phyloP scores from a whole-genome alignment of 2,888 invertebrate genomes.

The Kryphioiulus occultus region DNA sequence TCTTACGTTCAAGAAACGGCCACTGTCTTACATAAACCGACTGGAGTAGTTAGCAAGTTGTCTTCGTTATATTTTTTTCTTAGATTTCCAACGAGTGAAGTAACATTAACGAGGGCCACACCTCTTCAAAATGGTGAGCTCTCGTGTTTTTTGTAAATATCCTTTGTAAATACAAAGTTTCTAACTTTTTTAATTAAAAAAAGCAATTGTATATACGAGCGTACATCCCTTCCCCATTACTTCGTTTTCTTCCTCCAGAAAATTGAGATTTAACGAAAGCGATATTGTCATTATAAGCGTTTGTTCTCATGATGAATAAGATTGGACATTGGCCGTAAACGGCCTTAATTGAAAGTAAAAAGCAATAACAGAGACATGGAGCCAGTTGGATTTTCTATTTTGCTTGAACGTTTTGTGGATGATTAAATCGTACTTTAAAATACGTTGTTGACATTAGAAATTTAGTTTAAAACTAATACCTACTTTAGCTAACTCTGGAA shows the following conservation, averaged over 20 bases:
- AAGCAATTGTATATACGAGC: slow-evolving; percentile 25
- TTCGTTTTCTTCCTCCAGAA: not conserved
- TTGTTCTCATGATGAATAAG: not conserved
- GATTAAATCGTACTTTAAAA: not conserved
- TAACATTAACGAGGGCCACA: slow-evolving; percentile 35
- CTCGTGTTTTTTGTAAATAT: slow-evolving; percentile 46
- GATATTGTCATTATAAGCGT: not conserved
- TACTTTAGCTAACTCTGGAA: not conserved
- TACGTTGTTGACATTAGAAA: not conserved
- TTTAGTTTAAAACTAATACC: not conserved
- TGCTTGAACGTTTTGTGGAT: not conserved
- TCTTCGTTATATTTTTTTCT: slow-evolving; percentile 35
- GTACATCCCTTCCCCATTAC: not conserved
- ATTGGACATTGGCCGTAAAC: not conserved
- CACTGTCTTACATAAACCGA: slow-evolving; percentile 32
- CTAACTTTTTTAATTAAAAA: slow-evolving; percentile 50
- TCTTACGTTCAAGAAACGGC: not conserved
- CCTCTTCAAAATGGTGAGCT: slow-evolving; percentile 20
- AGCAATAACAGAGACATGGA: not conserved
- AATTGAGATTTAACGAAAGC: not conserved
- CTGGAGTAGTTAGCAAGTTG: slow-evolving; percentile 27
- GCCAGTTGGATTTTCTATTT: not conserved
- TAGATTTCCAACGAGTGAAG: slow-evolving; percentile 39
- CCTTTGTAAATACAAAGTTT: slow-evolving; percentile 48
- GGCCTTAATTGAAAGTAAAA: not conserved